Evolutionary conservation across 1,140 invertebrate species (phyloP).

Genomic region (Drosophila ohnishii): DNA sequence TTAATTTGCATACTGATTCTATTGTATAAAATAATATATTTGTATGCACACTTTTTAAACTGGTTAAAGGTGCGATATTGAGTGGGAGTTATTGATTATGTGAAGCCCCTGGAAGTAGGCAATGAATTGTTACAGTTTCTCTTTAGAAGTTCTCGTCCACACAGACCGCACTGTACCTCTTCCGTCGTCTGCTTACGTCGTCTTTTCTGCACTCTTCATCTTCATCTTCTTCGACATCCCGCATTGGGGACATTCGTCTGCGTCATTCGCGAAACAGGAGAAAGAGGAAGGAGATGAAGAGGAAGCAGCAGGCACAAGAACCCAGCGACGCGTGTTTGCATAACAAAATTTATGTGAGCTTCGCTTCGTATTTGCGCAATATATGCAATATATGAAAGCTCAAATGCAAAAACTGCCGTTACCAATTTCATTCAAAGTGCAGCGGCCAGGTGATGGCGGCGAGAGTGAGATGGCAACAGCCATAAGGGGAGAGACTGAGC

Average conservation of each 20-base stretch:
- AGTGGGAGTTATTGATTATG: background rate
- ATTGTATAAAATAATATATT: background rate
- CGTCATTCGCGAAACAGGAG: conserved; percentile 56
- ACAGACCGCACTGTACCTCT: background rate
- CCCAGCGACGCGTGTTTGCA: conserved; percentile 50
- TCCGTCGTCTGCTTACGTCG: conserved; percentile 10
- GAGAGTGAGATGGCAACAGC: conserved; percentile 4
- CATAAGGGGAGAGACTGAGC: conserved; percentile 14
- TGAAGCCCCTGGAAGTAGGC: conserved; percentile 2
- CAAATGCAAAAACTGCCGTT: conserved; percentile 67
- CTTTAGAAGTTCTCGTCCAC: background rate
- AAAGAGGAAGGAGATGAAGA: conserved; percentile 5
- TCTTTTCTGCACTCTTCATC: conserved; percentile 29
- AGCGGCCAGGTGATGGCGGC: conserved; percentile 21
- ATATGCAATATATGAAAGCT: conserved; percentile 58
- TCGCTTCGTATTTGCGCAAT: conserved; percentile 64
- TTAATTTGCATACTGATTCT: conserved; percentile 1
- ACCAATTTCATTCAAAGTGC: conserved; percentile 74
- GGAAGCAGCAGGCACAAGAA: conserved; percentile 4
- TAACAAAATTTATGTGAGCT: conserved; percentile 54
- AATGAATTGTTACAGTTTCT: background rate
- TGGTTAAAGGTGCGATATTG: background rate
- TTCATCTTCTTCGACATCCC: conserved; percentile 23
- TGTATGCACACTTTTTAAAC: no score
- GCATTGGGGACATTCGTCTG: conserved; percentile 61